phyloP scores from a whole-genome alignment of 92 coral and sea anemone species.

The Bergia sp. region DNA sequence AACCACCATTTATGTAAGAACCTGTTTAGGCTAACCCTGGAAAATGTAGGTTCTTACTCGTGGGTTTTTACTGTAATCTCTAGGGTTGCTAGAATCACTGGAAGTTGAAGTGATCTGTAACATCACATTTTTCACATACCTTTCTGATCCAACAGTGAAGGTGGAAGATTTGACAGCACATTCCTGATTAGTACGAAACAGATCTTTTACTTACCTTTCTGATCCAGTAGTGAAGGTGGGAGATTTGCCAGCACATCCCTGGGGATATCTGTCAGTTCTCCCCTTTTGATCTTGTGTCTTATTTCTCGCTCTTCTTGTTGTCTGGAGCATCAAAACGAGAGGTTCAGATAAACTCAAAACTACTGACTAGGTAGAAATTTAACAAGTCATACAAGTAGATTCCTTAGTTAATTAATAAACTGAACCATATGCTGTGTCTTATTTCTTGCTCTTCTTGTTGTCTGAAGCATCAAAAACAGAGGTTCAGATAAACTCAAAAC shows the following conservation, averaged over 20 bases:
- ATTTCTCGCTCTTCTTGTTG: constrained; percentile 93
- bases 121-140: neutral
- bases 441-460: constrained; percentile 92
- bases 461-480: constrained; percentile 43
- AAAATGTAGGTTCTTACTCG: too few relatives aligned
- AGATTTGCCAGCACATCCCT: constrained; percentile 75
- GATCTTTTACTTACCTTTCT: constrained; percentile 57
- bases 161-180: constrained; percentile 55
- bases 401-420: too few relatives aligned
- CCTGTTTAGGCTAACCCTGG: too few relatives aligned
- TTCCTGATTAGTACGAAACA: constrained; percentile 23
- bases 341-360: neutral
- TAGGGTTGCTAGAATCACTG: too few relatives aligned
- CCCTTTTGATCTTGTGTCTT: constrained; percentile 89
- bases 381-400: too few relatives aligned
- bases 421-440: constrained; percentile 58
- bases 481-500: neutral
- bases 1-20: too few relatives aligned
- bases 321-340: constrained; percentile 45
- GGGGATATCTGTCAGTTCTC: constrained; percentile 85
- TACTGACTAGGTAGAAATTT: too few relatives aligned
- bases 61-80: too few relatives aligned
- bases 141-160: too few relatives aligned
- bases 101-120: neutral
- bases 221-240: constrained; percentile 68